Conservation (phyloP, 2,113 vertebrate genomes). For the Gila orcuttii region DNA sequence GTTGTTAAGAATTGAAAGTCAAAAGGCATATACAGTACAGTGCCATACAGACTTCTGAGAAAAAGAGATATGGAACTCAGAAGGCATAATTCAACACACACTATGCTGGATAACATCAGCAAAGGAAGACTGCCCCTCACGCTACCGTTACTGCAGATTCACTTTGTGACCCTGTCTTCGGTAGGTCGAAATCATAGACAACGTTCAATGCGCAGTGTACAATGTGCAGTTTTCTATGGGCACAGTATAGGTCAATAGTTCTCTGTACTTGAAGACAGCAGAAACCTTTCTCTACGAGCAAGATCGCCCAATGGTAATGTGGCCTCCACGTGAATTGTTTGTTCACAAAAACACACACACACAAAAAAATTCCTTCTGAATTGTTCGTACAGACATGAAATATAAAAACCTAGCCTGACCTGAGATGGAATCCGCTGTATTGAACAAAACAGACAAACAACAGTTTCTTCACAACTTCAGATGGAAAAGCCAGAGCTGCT, state of each 20-base stretch:
- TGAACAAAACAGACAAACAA: constrained; percentile 7
- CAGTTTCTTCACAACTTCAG: not conserved
- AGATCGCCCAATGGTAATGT: not conserved
- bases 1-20: not conserved
- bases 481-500: not conserved
- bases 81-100: constrained; percentile 29
- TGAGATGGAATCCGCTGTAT: constrained; percentile 1
- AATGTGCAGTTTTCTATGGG: not conserved
- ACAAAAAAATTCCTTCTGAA: not conserved
- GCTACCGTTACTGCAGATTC: not conserved
- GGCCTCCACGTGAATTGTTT: constrained; percentile 1
- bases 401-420: constrained; percentile 5
- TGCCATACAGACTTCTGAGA: not conserved
- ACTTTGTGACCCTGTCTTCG: constrained; percentile 11
- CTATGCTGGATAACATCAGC: not conserved
- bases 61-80: not conserved
- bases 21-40: not conserved
- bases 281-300: not conserved
- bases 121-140: not conserved
- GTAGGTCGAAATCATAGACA: not conserved
- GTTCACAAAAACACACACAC: not conserved
- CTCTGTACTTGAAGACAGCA: not conserved
- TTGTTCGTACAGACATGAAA: not conserved
- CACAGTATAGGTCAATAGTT: not conserved
- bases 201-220: not conserved